These are phyloP conservation scores for Dendroctonus valens DNA, from an alignment of 1,140 invertebrate species.

Conservation along the genomic window DNA sequence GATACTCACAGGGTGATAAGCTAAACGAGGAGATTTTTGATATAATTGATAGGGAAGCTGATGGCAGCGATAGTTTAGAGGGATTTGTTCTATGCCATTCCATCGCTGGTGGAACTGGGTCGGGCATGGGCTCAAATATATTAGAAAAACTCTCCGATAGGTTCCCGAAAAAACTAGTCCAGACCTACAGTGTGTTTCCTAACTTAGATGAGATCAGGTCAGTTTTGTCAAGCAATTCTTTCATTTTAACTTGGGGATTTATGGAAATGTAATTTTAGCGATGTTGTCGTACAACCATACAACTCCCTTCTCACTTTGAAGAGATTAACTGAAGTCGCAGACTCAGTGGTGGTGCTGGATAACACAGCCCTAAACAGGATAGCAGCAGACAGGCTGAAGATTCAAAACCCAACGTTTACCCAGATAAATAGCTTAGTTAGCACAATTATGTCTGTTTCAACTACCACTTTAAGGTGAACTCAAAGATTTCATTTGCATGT, in stretches of 20 bases:
- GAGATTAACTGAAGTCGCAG: constrained; percentile 91
- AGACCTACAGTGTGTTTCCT: constrained; percentile 99
- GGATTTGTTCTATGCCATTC: constrained; percentile 99
- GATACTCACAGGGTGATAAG: constrained; percentile 90
- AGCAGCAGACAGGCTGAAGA: constrained; percentile 90
- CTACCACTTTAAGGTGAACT: constrained; percentile 77
- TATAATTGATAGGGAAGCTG: constrained; percentile 97
- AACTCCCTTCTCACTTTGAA: constrained; percentile 96
- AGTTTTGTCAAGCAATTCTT: constrained; percentile 6
- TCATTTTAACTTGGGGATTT: constrained; percentile 4
- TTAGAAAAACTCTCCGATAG: constrained; percentile 90
- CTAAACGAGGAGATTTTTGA: constrained; percentile 98
- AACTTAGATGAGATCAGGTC: constrained; percentile 95
- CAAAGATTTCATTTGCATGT: background rate
- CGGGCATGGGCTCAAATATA: constrained; percentile 96
- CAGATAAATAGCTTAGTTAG: constrained; percentile 98
- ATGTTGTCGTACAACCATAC: constrained; percentile 99
- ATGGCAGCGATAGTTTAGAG: constrained; percentile 97
- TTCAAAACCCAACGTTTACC: constrained; percentile 93
- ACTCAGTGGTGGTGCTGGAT: constrained; percentile 98
- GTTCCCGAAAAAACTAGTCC: constrained; percentile 96
- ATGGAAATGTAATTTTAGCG: constrained; percentile 57
- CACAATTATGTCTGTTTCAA: constrained; percentile 97
- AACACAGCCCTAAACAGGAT: constrained; percentile 97
- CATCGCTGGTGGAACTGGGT: constrained; percentile 98